Base-by-base conservation (phyloP, 2,113 vertebrate genomes). In the Hystrix brachyura region DNA sequence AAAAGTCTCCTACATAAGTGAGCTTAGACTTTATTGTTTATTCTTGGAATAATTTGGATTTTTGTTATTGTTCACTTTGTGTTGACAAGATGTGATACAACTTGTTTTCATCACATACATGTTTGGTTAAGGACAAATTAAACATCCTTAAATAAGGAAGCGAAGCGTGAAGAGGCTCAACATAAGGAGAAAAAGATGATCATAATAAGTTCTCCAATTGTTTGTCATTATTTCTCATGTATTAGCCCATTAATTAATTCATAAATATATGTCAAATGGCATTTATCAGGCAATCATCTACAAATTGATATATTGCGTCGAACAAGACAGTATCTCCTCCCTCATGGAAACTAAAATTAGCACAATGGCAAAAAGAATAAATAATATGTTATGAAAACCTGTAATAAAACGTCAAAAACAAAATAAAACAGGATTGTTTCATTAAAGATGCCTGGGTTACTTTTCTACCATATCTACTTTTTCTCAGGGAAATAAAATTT, bases 1-100 rank as follows among this genome's bases (percentile, higher is more conserved):
- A 92, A 29, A 91, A 23, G 27, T 97, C 57, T 91, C 57, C 27
- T 69, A 96, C 87, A 95, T 84, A 96, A 90, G 18, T 87, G 94
- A 94, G 67, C 65, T 38, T 81, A 78, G 69, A 78, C 62, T 92
- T 96, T 96, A 94, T 51, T 65, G 34, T 97, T 98, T 97, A 94
- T 72, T 97, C 53, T 19, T 94, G 4, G 46, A 97, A 57, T 95
- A 91, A 81, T 94, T 93, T 64, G 95, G 25, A 92, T 94, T 94
- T 97, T 87, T 46, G 32, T 19, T 96, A 60, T 59, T 95, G 0
- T 14, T 78, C 0, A 62, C 25, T 65, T 87, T 93, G 57, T 87
- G n/a, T 17, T 55, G 67, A 72, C 18, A n/a, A 15, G 14, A 90
- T 53, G 2, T 19, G 38, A 23, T 46, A 12, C 12, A 90, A 53